phyloP scores from a whole-genome alignment of 2,797 vertebrate genomes.

The Kryptolebias ocellatus region DNA sequence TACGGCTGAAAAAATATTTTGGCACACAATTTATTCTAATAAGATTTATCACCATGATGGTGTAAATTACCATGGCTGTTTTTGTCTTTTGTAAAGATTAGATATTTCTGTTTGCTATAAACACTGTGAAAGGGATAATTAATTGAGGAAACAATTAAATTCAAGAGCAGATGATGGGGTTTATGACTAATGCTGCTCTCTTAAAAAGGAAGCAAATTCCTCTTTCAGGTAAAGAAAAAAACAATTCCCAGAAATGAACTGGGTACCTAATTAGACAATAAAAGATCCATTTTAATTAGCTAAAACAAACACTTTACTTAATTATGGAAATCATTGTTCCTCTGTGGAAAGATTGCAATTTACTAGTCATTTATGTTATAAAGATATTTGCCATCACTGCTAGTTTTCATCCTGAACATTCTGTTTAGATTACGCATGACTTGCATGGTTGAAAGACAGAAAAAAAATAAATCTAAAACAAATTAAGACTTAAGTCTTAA shows the following conservation, averaged over 20 bases:
- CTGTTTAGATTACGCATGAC: not conserved
- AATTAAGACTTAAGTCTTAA: not conserved
- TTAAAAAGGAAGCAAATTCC: not conserved
- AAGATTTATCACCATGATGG: not conserved
- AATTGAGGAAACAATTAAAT: conserved; percentile 8
- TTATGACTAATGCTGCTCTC: conserved; percentile 14
- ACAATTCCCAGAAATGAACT: not conserved
- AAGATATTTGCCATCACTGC: not conserved
- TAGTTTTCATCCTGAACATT: not conserved
- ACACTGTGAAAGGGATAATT: not conserved
- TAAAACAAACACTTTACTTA: too few relatives aligned
- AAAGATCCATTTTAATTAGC: not conserved
- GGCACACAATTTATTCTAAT: not conserved
- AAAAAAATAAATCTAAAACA: conserved; percentile 1
- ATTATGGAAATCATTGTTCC: too few relatives aligned
- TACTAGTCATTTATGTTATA: not conserved
- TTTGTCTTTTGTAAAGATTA: conserved; percentile 6
- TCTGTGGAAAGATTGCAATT: not conserved
- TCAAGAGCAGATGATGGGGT: not conserved
- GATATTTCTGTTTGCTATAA: conserved; percentile 8
- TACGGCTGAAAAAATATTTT: not conserved
- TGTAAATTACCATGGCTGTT: not conserved
- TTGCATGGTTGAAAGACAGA: conserved; percentile 1
- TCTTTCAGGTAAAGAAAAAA: not conserved
- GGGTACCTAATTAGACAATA: not conserved